These are phyloP conservation scores for Tetranychus truncatus DNA, from an alignment of 2,888 invertebrate species.

Conservation along the genomic window DNA sequence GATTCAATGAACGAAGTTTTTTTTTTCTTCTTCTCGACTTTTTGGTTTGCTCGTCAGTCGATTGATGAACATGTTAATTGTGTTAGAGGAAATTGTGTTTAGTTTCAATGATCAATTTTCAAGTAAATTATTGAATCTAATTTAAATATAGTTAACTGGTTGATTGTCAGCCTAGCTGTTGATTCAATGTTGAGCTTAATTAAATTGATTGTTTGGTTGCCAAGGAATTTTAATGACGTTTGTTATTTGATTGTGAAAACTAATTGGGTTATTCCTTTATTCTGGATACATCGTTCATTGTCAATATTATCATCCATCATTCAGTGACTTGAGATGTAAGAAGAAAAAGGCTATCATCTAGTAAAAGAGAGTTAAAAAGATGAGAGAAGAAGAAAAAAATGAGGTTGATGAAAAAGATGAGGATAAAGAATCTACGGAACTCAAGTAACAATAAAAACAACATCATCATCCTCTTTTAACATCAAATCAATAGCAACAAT, in stretches of 20 bases:
- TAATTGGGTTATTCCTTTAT: neutral
- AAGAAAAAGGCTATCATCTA: neutral
- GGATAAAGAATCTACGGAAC: neutral
- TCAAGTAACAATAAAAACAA: neutral
- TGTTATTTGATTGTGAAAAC: neutral
- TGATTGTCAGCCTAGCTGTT: neutral
- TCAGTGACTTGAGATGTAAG: neutral
- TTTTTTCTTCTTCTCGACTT: neutral
- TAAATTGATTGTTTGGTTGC: neutral
- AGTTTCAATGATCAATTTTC: too few relatives aligned
- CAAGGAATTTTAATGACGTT: slow-evolving; percentile 1
- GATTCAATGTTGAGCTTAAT: neutral
- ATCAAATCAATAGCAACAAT: neutral
- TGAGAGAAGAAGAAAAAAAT: neutral
- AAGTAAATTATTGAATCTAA: neutral
- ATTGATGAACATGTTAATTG: too few relatives aligned
- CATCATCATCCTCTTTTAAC: neutral
- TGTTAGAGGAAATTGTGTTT: too few relatives aligned
- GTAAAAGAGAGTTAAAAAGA: neutral
- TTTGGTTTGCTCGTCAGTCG: neutral
- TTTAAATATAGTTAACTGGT: neutral
- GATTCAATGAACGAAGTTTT: neutral
- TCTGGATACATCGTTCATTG: neutral
- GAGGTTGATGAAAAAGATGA: neutral
- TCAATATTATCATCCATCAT: slow-evolving; percentile 1